These are phyloP conservation scores for Vespertilio murinus DNA, from an alignment of 2,797 vertebrate genomes.

Conservation along the genomic window DNA sequence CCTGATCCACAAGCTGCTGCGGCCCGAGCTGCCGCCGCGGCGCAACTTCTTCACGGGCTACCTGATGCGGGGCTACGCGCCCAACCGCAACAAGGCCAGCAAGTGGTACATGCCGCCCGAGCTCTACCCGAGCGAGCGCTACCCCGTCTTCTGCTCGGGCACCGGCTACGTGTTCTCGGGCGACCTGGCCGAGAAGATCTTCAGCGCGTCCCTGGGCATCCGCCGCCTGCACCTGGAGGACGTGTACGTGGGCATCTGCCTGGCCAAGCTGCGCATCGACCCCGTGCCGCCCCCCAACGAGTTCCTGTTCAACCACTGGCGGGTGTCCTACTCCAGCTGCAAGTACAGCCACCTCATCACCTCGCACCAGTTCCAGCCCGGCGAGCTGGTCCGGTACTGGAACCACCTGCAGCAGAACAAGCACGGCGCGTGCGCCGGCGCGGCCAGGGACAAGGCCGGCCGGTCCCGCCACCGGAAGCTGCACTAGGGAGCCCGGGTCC, in stretches of 20 bases:
- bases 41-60: constrained; percentile 95
- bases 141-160: constrained; percentile 98
- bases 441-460: constrained; percentile 87
- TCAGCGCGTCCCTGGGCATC: constrained; percentile 90
- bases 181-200: constrained; percentile 93
- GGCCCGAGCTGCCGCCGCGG: constrained; percentile 89
- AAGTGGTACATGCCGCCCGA: constrained; percentile 98
- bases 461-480: constrained; percentile 90
- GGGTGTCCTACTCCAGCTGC: constrained; percentile 97
- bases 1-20: constrained; percentile 93
- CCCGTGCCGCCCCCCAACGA: constrained; percentile 93
- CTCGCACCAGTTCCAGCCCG: constrained; percentile 96
- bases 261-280: constrained; percentile 93
- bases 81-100: constrained; percentile 94
- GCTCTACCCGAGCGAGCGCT: constrained; percentile 92
- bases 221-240: constrained; percentile 94
- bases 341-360: constrained; percentile 98
- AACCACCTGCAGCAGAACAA: constrained; percentile 96
- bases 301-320: constrained; percentile 98
- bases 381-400: constrained; percentile 97
- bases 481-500: constrained; percentile 86
- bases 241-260: constrained; percentile 95
- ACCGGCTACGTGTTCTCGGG: constrained; percentile 98
- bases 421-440: constrained; percentile 91
- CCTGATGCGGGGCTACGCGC: constrained; percentile 93